phyloP scores from a whole-genome alignment of 2,113 vertebrate species.

The Tringa solitaria region DNA sequence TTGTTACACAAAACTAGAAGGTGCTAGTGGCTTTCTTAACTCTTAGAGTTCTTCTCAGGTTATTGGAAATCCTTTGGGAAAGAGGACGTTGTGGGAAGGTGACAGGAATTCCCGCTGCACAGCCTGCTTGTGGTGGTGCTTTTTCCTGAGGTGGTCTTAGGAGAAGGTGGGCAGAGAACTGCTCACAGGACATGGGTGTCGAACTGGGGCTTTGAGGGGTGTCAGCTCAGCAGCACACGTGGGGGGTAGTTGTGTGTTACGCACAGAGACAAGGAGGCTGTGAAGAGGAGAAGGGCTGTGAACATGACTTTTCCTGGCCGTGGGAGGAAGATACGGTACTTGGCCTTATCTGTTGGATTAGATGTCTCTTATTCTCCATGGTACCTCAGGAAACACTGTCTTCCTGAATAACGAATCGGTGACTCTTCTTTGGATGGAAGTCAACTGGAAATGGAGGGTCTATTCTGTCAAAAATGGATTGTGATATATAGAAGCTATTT shows the following conservation, averaged over 20 bases:
- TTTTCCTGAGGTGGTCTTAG: not conserved
- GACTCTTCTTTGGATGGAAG: not conserved
- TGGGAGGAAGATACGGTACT: not conserved
- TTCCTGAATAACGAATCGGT: not conserved
- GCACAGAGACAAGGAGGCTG: accelerated
- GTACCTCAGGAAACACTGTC: not conserved
- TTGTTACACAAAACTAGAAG: not conserved
- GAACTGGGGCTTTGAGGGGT: accelerated
- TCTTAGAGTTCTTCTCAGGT: not conserved
- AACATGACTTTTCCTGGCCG: accelerated
- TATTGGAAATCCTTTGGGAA: not conserved
- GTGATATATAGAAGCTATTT: not conserved
- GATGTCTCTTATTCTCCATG: not conserved
- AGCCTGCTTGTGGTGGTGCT: not conserved
- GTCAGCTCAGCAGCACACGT: not conserved
- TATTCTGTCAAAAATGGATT: not conserved
- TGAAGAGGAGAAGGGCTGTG: not conserved
- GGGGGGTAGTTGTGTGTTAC: not conserved
- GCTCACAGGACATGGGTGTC: accelerated
- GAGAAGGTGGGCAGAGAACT: not conserved
- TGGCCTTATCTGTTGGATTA: not conserved
- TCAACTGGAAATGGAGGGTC: not conserved
- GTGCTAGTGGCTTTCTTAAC: not conserved
- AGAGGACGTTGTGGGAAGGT: not conserved
- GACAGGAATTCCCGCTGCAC: accelerated